These are phyloP conservation scores for Lucilia sericata DNA, from an alignment of 1,140 invertebrate species.

Conservation along the genomic window DNA sequence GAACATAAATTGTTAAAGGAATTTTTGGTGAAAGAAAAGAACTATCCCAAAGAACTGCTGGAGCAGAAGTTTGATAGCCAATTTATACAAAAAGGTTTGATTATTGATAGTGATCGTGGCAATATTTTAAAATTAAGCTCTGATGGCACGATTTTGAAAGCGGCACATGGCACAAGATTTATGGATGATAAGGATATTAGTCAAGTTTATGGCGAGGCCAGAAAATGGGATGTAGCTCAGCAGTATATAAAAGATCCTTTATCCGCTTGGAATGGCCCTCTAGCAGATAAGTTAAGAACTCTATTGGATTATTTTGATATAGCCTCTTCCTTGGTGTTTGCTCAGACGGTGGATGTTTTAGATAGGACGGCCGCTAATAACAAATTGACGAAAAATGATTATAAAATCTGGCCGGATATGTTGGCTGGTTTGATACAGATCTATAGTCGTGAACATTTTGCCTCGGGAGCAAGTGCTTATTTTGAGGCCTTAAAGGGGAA, in stretches of 20 bases:
- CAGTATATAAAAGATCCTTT: constrained; percentile 72
- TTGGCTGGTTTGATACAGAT: constrained; percentile 74
- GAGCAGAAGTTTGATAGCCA: constrained; percentile 70
- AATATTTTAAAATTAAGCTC: constrained; percentile 77
- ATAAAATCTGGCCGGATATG: constrained; percentile 78
- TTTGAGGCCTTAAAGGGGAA: constrained; percentile 74
- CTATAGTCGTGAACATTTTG: constrained; percentile 75
- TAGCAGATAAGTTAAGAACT: constrained; percentile 73
- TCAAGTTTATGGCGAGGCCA: constrained; percentile 73
- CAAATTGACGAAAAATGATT: constrained; percentile 56
- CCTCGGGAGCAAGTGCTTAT: constrained; percentile 71
- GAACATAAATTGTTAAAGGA: constrained; percentile 75
- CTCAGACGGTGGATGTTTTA: constrained; percentile 77
- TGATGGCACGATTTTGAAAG: constrained; percentile 75
- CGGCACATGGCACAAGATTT: constrained; percentile 77
- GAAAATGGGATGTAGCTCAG: constrained; percentile 73
- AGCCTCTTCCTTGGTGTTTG: constrained; percentile 76
- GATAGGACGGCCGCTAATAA: constrained; percentile 67
- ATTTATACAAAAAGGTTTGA: constrained; percentile 80
- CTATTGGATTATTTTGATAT: constrained; percentile 85
- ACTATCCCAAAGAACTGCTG: constrained; percentile 72
- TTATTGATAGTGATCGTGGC: constrained; percentile 80
- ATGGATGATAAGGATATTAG: constrained; percentile 73
- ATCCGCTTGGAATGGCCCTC: constrained; percentile 74
- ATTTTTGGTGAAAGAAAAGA: constrained; percentile 75